These are phyloP conservation scores for Aphidoletes aphidimyza DNA, from an alignment of 2,888 invertebrate genomes.

Conservation along the genomic window DNA sequence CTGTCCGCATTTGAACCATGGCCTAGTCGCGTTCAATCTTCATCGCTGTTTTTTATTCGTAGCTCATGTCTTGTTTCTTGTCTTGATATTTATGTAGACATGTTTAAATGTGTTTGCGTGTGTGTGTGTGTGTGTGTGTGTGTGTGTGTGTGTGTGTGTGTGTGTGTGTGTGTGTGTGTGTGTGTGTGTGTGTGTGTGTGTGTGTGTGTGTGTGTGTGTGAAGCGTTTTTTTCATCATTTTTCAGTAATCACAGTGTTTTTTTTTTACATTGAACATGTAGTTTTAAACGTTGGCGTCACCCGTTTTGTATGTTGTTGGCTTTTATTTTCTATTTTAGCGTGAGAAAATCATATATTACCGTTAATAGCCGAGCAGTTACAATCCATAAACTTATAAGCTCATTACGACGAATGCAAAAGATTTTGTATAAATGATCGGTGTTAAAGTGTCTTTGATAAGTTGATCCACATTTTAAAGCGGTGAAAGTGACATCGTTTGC, in stretches of 20 bases:
- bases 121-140: background rate
- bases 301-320: background rate
- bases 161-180: no score
- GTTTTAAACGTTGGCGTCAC: background rate
- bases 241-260: background rate
- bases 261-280: background rate
- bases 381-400: slow-evolving; percentile 28
- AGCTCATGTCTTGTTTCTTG: background rate
- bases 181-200: background rate
- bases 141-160: no score
- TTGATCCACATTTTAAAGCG: background rate
- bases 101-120: background rate
- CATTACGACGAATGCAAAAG: slow-evolving; percentile 7
- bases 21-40: background rate
- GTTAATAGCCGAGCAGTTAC: background rate
- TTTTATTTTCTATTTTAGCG: background rate
- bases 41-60: background rate
- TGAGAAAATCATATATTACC: slow-evolving; percentile 14
- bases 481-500: no score
- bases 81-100: background rate
- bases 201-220: background rate
- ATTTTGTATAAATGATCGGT: background rate
- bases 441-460: background rate
- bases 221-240: background rate
- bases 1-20: slow-evolving; percentile 1